These are phyloP conservation scores for Melanophora roralis DNA, from an alignment of 2,888 invertebrate species.

Conservation along the genomic window DNA sequence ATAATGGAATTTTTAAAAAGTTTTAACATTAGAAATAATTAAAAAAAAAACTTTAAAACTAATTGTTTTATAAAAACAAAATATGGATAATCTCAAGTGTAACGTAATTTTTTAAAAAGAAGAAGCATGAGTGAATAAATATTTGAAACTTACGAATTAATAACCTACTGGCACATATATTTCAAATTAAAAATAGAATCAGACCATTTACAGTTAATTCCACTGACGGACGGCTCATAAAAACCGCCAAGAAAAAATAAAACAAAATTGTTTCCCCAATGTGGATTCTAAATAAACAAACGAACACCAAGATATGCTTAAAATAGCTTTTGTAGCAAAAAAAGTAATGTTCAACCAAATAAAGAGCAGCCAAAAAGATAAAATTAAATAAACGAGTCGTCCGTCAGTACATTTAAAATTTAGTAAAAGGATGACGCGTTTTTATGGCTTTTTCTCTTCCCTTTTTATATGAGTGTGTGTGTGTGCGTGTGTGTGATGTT, in stretches of 20 bases:
- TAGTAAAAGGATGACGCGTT: too few species aligned
- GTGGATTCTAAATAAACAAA: background rate
- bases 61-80: too few species aligned
- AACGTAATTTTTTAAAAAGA: too few species aligned
- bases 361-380: background rate
- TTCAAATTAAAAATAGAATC: background rate
- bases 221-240: slow-evolving; percentile 29
- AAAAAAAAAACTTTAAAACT: too few species aligned
- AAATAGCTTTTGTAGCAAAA: background rate
- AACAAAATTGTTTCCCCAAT: background rate
- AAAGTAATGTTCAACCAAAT: background rate
- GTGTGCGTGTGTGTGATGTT: slow-evolving; percentile 4
- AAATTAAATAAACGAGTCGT: background rate
- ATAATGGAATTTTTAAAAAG: too few species aligned
- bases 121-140: too few species aligned
- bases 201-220: slow-evolving; percentile 13
- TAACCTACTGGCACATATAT: slow-evolving; percentile 41
- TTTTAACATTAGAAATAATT: too few species aligned
- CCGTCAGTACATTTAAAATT: background rate
- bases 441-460: too few species aligned
- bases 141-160: background rate
- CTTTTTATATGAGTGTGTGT: too few species aligned
- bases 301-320: background rate
- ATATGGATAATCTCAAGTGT: too few species aligned
- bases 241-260: background rate